phyloP scores from a whole-genome alignment of 2,888 invertebrate species.

The Oxyteleia sp. region DNA sequence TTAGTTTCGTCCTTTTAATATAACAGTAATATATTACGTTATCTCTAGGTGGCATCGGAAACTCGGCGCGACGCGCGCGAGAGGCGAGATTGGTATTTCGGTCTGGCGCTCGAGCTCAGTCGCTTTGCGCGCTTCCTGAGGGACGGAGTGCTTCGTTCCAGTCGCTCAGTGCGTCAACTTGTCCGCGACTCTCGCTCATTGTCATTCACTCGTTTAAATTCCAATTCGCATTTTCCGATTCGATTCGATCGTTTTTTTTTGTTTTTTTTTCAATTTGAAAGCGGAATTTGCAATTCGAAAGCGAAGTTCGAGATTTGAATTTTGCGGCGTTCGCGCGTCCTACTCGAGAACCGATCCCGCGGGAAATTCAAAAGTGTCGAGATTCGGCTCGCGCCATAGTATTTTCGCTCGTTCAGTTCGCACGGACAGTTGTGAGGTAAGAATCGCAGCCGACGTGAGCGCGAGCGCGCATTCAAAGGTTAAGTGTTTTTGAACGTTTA shows the following conservation, averaged over 20 bases:
- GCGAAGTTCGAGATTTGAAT: too few species aligned
- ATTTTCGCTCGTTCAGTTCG: constrained; percentile 27
- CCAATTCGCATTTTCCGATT: neutral
- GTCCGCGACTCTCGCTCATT: constrained; percentile 22
- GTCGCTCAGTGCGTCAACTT: constrained; percentile 25
- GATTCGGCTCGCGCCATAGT: constrained; percentile 16
- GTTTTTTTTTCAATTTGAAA: too few species aligned
- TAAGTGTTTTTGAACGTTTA: constrained; percentile 75
- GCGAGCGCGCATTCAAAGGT: constrained; percentile 72
- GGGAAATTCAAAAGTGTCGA: constrained; percentile 43
- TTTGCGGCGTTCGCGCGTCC: constrained; percentile 1
- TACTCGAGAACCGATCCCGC: too few species aligned
- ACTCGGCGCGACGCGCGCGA: constrained; percentile 58
- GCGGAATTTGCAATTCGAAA: too few species aligned
- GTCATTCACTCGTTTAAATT: too few species aligned
- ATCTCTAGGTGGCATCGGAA: constrained; percentile 63
- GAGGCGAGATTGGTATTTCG: constrained; percentile 67
- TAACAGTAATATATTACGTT: constrained; percentile 63
- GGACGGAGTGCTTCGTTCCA: constrained; percentile 65
- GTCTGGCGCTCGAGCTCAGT: constrained; percentile 67
- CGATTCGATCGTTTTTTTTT: neutral
- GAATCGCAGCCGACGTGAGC: constrained; percentile 44
- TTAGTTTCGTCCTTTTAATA: constrained; percentile 53
- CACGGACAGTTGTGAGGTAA: constrained; percentile 63
- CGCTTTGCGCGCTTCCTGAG: constrained; percentile 73